A percentile compares a stretch with the other conserved stretches of the same genome.
Evolutionary conservation across 2,888 invertebrate species (phyloP).

Genomic region (Crepidodera aurea): DNA sequence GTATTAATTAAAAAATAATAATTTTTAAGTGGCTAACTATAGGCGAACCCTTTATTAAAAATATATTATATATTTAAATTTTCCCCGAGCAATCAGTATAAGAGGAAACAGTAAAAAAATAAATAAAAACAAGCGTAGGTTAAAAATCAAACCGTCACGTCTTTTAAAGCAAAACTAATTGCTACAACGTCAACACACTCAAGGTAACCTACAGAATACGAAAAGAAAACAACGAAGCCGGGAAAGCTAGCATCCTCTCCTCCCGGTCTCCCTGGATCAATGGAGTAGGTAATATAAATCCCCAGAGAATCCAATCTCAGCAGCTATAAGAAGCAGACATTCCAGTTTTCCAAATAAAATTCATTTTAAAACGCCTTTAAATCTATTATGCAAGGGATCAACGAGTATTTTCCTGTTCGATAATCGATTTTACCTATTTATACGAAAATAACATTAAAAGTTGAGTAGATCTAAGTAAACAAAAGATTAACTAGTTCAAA

Average conservation of each 20-base stretch:
- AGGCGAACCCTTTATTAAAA: no score
- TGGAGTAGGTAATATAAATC: constrained; percentile 33
- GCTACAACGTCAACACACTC: constrained; percentile 9
- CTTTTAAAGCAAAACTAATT: constrained; percentile 5
- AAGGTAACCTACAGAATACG: constrained; percentile 6
- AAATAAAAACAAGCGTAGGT: no score
- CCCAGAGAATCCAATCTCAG: constrained; percentile 31
- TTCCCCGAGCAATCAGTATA: no score
- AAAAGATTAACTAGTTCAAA: not conserved
- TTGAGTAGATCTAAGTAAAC: not conserved
- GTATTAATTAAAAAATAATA: no score
- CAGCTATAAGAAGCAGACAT: constrained; percentile 12
- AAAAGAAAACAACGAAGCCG: constrained; percentile 11
- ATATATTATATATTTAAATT: no score
- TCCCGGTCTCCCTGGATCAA: constrained; percentile 32
- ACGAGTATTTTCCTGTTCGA: not conserved
- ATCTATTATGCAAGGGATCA: not conserved
- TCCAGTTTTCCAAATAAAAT: constrained; percentile 5
- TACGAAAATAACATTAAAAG: not conserved
- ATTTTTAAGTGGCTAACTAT: no score
- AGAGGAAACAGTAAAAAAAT: no score
- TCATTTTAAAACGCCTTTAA: not conserved
- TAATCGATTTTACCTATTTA: not conserved
- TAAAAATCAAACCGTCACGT: no score
- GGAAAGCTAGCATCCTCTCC: constrained; percentile 17